Base-by-base conservation (phyloP, 1,140 invertebrate species). In the Camponotus floridanus region DNA sequence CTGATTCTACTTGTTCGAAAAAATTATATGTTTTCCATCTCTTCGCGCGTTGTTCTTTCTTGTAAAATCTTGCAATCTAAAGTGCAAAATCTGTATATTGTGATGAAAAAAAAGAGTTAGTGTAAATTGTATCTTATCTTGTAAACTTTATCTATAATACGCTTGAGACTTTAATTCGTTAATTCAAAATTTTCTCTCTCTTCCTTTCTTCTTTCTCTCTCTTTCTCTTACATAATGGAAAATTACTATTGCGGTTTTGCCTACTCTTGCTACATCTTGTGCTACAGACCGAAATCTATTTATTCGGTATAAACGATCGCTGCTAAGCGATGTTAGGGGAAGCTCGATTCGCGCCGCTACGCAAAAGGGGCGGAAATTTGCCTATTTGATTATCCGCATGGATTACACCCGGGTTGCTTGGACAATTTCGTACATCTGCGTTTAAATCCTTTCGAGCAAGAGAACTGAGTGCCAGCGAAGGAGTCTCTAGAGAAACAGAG, bases 361-460 rank as follows among this genome's bases (percentile, higher is more conserved):
- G 67, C 31, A 55, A 57, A 84, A 84, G 68, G 71, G 59, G 80
- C 57, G 68, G 71, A 73, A 84, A 84, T 84, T 76, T 76, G 68
- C 59, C 80, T 84, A 84, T 84, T 84, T 76, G 80, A 84, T 84
- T 84, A 84, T 84, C 68, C 71, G 39, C 57, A 39, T 31, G 80
- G 70, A 76, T 84, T 76, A 76, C 55, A 31, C 11, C 45, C 26
- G 51, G 62, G 71, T 84, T 84, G 39, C 80, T 74, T 61, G 80
- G 71, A 76, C 80, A 48, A 76, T 84, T 84, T 76, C 80, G 71
- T 61, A 76, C 80, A 73, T 62, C 80, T 84, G 80, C 57, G 80
- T 76, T 84, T 64, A 76, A 84, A 84, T 18, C 80, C 80, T 62
- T 84, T 84, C 42, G 70, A 76, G 71, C 57, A 55, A 45, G 55